Evolutionary conservation across 2,113 vertebrate species (phyloP).

Genomic region (Pterocles orientalis): DNA sequence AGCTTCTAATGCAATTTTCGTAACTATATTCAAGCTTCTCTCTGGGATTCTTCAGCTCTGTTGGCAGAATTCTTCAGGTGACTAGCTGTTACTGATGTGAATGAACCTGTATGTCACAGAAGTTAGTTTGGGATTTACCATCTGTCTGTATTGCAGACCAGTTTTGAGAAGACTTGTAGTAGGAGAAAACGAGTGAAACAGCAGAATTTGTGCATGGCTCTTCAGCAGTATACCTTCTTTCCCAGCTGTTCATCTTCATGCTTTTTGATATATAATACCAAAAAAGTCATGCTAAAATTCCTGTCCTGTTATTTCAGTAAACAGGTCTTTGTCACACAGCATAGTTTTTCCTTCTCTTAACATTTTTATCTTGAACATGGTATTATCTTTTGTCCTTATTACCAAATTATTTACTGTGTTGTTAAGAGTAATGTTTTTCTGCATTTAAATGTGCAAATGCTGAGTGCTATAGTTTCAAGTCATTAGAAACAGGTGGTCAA

Average conservation of each 20-base stretch:
- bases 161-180: background rate
- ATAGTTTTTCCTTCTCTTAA: background rate
- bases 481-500: background rate
- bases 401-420: background rate
- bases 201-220: background rate
- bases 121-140: conserved; percentile 6
- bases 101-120: background rate
- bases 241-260: background rate
- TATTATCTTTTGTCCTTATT: background rate
- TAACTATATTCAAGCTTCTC: background rate
- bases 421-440: background rate
- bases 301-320: background rate
- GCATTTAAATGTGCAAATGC: background rate
- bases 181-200: background rate
- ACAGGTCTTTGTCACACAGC: background rate
- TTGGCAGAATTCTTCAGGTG: background rate
- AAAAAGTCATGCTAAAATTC: background rate
- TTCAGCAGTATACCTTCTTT: background rate
- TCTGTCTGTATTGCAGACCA: background rate
- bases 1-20: background rate
- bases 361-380: background rate
- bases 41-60: background rate
- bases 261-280: background rate
- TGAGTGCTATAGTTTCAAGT: background rate
- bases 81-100: background rate